A percentile compares a stretch with the other conserved stretches of the same genome.
Evolutionary conservation across 2,113 vertebrate species (phyloP).

Genomic region (Cinclus cinclus): DNA sequence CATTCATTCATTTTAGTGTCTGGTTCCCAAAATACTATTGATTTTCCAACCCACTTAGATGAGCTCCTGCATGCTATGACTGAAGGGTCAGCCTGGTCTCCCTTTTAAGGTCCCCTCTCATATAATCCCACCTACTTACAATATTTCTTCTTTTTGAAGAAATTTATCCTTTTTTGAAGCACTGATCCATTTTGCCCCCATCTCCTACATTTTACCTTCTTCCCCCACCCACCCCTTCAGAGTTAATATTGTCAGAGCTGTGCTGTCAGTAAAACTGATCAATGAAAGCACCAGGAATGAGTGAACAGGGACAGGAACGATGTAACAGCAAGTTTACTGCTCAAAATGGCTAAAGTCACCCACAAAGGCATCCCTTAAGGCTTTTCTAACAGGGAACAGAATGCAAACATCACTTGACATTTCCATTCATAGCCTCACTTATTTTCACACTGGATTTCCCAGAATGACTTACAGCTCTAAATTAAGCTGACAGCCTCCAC

Average conservation of each 20-base stretch:
- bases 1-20: neutral
- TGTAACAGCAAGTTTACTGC: neutral
- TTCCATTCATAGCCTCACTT: neutral
- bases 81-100: neutral
- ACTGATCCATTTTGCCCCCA: neutral
- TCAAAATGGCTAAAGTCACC: neutral
- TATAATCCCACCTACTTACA: neutral
- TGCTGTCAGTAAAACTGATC: neutral
- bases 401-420: neutral
- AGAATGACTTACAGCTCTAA: neutral
- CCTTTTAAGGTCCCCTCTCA: neutral
- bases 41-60: neutral
- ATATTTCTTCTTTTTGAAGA: neutral
- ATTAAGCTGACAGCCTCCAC: neutral
- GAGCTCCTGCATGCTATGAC: neutral
- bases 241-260: neutral
- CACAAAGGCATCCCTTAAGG: neutral
- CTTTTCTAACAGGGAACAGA: neutral
- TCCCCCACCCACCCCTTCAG: fast-evolving
- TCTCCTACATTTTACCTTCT: neutral
- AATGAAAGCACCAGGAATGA: neutral
- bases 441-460: neutral
- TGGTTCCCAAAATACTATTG: neutral
- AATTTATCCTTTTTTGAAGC: neutral
- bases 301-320: neutral